Percentiles rank a stretch among this genome's conserved stretches.
phyloP scores from a whole-genome alignment of 2,113 vertebrate genomes.

The Embiotoca jacksoni region DNA sequence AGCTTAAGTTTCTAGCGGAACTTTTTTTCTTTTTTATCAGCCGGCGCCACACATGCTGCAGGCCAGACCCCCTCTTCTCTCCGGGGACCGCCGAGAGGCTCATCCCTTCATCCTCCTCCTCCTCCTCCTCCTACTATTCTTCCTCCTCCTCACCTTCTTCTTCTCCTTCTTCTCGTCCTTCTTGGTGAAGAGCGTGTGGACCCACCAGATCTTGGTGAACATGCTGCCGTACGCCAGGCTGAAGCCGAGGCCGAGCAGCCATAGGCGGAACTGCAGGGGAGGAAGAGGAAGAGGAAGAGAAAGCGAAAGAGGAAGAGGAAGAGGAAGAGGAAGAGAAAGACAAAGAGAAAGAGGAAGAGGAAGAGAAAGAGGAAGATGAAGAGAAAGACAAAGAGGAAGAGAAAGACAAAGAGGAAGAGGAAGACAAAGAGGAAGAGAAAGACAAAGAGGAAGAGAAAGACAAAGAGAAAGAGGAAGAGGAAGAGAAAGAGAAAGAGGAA shows the following conservation, averaged over 20 bases:
- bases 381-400: too few relatives aligned
- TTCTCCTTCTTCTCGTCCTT: constrained; percentile 97
- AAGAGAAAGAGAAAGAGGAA: too few relatives aligned
- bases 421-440: too few relatives aligned
- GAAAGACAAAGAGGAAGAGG: too few relatives aligned
- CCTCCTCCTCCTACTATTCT: constrained; percentile 73
- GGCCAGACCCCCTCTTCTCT: constrained; percentile 17
- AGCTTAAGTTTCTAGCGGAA: constrained; percentile 50
- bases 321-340: too few relatives aligned
- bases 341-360: too few relatives aligned
- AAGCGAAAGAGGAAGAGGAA: too few relatives aligned
- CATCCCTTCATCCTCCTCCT: constrained; percentile 27
- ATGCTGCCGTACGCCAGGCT: constrained; percentile 96
- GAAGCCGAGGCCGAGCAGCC: constrained; percentile 94
- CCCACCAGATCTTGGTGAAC: constrained; percentile 99
- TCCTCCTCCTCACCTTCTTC: constrained; percentile 89
- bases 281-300: too few relatives aligned
- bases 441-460: too few relatives aligned
- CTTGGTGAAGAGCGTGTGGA: constrained; percentile 96
- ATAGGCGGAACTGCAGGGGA: constrained; percentile 85
- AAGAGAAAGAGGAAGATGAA: too few relatives aligned
- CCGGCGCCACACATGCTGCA: constrained; percentile 50
- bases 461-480: too few relatives aligned
- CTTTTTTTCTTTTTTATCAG: constrained; percentile 65
- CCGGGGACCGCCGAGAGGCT: constrained; percentile 49